Evolutionary conservation across 2,113 vertebrate genomes (phyloP), one percentile per base, ranked within the genome.

Genomic region (Spea bombifrons): DNA sequence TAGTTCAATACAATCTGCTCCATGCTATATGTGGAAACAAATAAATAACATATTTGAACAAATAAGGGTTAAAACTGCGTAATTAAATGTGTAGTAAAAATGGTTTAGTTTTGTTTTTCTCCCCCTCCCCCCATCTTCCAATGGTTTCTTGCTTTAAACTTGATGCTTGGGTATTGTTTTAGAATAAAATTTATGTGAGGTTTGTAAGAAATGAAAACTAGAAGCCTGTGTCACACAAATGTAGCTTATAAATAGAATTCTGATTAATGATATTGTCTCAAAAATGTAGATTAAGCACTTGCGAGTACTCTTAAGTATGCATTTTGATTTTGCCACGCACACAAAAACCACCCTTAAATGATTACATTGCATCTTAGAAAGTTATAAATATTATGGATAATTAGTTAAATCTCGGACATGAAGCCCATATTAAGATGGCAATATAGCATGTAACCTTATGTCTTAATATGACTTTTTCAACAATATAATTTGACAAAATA

Each of bases 191-290:
- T 59, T 59, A 4, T 13, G 9, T 59, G 4, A 59, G 55, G 55
- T 13, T 59, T 59, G 15, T 59, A 9, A 67, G 55, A 49, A 68
- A 55, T 7, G 43, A 7, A 6, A 7, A n/a, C 50, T 59, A 59
- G 66, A 57, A 76, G 67, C 57, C 15, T 15, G 65, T 78, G 76
- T 72, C 69, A 66, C 69, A 65, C 15, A 13, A 49, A 70, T 53
- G 72, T 4, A 6, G 30, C 3, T 45, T 78, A 78, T 72, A 78
- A 78, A 71, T 78, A 78, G 68, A 78, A 72, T 72, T 65, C 48
- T 78, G 76, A 78, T 78, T 78, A 78, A 78, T 72, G 76, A 72
- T 70, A 64, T 69, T 8, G 57, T 78, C 64, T 78, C n/a, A 46
- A 71, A 72, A 78, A 48, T 78, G 61, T 78, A 65, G 49, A 46